Conservation (phyloP, 2,797 vertebrate genomes). For the Diceros bicornis region DNA sequence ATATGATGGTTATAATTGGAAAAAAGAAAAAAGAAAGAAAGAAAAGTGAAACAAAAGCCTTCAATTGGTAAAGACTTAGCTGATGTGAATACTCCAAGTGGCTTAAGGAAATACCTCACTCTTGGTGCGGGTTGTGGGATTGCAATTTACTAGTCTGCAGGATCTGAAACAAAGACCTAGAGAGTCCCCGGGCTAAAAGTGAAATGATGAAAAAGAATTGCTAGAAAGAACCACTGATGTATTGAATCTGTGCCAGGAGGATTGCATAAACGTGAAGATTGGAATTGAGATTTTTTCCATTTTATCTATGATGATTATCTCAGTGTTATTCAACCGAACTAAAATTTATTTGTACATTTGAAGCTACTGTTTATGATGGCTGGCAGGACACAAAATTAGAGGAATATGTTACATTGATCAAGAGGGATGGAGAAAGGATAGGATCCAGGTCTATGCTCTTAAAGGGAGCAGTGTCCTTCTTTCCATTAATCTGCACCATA, state of each 20-base stretch:
- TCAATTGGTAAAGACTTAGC: not conserved
- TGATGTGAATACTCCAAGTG: not conserved
- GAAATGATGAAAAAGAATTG: not conserved
- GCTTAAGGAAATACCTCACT: not conserved
- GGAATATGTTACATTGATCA: not conserved
- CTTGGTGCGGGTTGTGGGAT: not conserved
- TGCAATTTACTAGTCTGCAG: not conserved
- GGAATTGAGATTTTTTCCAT: not conserved
- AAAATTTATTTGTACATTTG: slow-evolving; percentile 40
- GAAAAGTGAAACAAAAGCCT: not conserved
- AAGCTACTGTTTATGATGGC: not conserved
- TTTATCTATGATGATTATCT: not conserved
- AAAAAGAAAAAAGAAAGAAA: not conserved
- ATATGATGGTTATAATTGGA: not conserved
- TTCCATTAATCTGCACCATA: not conserved
- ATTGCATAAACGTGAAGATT: not conserved
- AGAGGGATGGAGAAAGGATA: not conserved
- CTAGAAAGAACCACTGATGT: slow-evolving; percentile 22
- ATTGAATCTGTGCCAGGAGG: not conserved
- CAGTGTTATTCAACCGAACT: not conserved
- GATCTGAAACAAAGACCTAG: slow-evolving; percentile 14
- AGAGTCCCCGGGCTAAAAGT: not conserved
- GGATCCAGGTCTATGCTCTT: not conserved
- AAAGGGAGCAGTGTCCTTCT: not conserved
- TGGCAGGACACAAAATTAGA: slow-evolving; percentile 23